Evolutionary conservation across 1,140 invertebrate species (phyloP).

Genomic region (Onthophagus taurus): DNA sequence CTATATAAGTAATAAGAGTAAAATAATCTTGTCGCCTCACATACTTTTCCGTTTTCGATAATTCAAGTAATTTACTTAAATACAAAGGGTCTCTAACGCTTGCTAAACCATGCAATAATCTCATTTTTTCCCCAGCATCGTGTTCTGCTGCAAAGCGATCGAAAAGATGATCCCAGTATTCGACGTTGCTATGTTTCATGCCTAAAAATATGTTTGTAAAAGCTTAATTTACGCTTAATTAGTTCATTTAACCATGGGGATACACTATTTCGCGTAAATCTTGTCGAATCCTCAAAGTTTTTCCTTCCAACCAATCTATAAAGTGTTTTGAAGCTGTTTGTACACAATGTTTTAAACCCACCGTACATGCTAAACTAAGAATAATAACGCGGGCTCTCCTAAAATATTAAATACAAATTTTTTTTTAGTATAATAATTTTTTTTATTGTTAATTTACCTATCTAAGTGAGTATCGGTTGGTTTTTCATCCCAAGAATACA

Average conservation of each 20-base stretch:
- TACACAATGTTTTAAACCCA: conserved; percentile 47
- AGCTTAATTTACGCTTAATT: too few relatives aligned
- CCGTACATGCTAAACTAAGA: conserved; percentile 48
- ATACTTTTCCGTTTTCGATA: not conserved
- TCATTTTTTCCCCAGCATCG: not conserved
- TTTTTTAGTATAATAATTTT: too few relatives aligned
- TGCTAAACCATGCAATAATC: not conserved
- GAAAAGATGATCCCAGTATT: conserved; percentile 68
- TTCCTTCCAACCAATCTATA: conserved; percentile 45
- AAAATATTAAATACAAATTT: conserved; percentile 22
- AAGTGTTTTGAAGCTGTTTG: conserved; percentile 48
- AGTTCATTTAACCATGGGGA: conserved; percentile 60
- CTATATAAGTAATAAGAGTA: not conserved
- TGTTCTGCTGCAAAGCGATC: conserved; percentile 34
- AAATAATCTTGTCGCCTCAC: not conserved
- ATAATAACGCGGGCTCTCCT: conserved; percentile 48
- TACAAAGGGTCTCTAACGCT: not conserved
- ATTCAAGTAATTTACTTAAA: not conserved
- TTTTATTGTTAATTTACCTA: conserved; percentile 50
- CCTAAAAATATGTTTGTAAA: conserved; percentile 39
- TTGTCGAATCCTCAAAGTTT: conserved; percentile 39
- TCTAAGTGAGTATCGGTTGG: conserved; percentile 38
- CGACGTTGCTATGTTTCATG: conserved; percentile 40
- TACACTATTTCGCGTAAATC: conserved; percentile 61
- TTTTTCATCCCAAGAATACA: conserved; percentile 49